Conservation (phyloP, 2,888 invertebrate species). For the Andrena trimmerana region DNA sequence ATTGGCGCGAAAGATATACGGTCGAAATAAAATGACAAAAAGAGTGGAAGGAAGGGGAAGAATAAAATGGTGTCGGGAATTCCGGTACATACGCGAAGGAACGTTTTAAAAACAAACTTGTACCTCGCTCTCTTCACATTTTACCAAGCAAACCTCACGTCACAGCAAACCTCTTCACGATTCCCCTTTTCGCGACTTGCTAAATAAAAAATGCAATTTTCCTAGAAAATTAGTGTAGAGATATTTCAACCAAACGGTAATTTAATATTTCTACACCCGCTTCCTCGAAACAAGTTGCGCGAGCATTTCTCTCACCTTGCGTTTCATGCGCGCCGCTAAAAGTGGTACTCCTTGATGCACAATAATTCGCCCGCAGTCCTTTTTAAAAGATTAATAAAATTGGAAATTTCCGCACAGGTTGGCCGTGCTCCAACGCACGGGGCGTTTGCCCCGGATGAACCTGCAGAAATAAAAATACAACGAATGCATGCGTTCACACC, state of each 20-base stretch:
- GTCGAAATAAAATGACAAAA: background rate
- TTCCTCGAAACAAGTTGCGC: no score
- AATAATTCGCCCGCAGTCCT: background rate
- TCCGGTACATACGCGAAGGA: background rate
- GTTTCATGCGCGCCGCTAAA: background rate
- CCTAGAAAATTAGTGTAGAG: background rate
- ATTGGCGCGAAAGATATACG: conserved; percentile 13
- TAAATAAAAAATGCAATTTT: background rate
- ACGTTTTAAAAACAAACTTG: no score
- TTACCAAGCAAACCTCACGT: no score
- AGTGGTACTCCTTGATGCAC: background rate
- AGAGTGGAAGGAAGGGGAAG: background rate
- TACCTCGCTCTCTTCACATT: no score
- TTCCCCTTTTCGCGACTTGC: no score
- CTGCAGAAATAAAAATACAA: background rate
- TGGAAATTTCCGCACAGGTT: background rate
- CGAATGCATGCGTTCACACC: background rate
- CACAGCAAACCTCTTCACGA: no score
- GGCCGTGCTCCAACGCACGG: background rate
- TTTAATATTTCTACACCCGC: no score
- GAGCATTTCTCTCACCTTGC: no score
- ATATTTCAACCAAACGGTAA: background rate
- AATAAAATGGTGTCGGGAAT: background rate
- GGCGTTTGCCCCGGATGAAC: background rate
- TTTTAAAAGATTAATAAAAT: background rate